Evolutionary conservation across 1,140 invertebrate species (phyloP).

Genomic region (Oncopodura yosiiana): DNA sequence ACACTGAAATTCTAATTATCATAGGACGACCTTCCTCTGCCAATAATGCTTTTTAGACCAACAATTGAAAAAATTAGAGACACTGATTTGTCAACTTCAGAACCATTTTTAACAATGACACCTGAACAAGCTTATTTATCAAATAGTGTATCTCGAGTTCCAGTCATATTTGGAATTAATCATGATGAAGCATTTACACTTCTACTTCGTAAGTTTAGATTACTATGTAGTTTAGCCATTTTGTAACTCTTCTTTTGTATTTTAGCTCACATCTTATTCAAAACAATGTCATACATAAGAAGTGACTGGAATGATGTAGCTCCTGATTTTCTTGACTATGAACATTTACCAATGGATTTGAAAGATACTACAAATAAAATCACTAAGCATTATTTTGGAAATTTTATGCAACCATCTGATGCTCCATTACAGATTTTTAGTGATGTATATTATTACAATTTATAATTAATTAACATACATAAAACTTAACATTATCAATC

Average conservation of each 20-base stretch:
- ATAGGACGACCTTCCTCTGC: slow-evolving; percentile 15
- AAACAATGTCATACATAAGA: no score
- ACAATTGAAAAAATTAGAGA: slow-evolving; percentile 14
- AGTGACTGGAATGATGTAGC: no score
- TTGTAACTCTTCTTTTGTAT: no score
- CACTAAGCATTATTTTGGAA: slow-evolving; percentile 5
- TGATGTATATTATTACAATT: background rate
- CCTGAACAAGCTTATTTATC: slow-evolving; percentile 15
- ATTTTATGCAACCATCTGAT: no score
- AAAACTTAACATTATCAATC: background rate
- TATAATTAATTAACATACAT: background rate
- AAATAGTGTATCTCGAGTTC: background rate
- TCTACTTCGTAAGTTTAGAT: no score
- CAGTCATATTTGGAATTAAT: slow-evolving; percentile 1
- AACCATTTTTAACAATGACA: slow-evolving; percentile 18
- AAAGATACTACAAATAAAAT: slow-evolving; percentile 4
- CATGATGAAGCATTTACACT: slow-evolving; percentile 10
- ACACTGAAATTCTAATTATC: no score
- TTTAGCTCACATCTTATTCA: background rate
- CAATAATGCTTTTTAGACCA: slow-evolving; percentile 9
- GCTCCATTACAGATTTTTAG: no score
- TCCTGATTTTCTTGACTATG: slow-evolving; percentile 9
- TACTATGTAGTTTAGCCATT: no score
- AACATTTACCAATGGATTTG: background rate
- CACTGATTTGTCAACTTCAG: no score